Evolutionary conservation across 1,140 invertebrate species (phyloP).

Genomic region (Drosophila tropicalis): DNA sequence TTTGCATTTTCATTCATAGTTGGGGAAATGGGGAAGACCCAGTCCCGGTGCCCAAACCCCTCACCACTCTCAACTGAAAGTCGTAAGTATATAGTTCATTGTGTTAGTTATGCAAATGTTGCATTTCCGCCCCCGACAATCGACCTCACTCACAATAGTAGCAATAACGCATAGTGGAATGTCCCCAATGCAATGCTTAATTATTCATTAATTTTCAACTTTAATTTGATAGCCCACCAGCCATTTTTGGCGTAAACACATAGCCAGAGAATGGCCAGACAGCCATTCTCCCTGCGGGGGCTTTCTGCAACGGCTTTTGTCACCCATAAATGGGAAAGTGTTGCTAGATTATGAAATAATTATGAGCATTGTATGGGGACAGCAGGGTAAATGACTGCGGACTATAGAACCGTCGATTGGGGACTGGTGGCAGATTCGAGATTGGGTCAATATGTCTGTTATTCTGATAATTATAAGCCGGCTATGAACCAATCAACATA

Average conservation of each 20-base stretch:
- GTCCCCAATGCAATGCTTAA: constrained; percentile 59
- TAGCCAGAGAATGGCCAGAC: constrained; percentile 21
- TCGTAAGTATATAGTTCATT: constrained; percentile 64
- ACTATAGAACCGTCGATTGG: background rate
- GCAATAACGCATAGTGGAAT: background rate
- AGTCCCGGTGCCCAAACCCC: background rate
- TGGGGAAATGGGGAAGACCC: constrained; percentile 27
- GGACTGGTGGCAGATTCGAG: constrained; percentile 19
- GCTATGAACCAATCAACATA: constrained; percentile 3
- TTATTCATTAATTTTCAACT: constrained; percentile 80
- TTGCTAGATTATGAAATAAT: constrained; percentile 78
- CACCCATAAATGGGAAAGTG: constrained; percentile 68
- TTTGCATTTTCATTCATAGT: constrained; percentile 72
- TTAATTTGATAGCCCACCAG: constrained; percentile 56
- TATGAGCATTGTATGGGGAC: constrained; percentile 48
- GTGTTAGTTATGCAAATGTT: constrained; percentile 77
- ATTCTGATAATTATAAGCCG: constrained; percentile 31
- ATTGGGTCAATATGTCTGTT: constrained; percentile 58
- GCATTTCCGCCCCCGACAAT: constrained; percentile 60
- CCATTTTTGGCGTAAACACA: constrained; percentile 37
- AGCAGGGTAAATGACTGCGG: background rate
- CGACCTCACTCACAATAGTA: background rate
- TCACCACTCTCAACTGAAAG: constrained; percentile 2
- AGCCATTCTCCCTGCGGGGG: constrained; percentile 38
- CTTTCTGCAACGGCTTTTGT: constrained; percentile 63